Conservation (phyloP, 2,797 vertebrate genomes). For the Sebastes taczanowskii region DNA sequence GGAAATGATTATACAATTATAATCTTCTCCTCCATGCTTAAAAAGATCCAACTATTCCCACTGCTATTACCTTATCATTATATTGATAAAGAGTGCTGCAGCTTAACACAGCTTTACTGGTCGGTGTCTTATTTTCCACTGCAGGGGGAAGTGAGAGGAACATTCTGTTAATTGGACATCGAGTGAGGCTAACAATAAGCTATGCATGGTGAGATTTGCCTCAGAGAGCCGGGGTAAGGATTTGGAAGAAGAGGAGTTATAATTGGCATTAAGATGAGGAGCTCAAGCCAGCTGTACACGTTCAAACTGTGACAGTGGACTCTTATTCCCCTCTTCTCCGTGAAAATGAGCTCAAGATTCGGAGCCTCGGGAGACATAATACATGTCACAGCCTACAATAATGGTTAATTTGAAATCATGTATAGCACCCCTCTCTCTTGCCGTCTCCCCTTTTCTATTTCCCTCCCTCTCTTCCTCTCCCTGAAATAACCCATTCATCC, state of each 20-base stretch:
- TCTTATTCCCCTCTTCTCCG: slow-evolving; percentile 74
- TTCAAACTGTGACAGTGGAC: slow-evolving; percentile 77
- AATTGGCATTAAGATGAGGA: slow-evolving; percentile 81
- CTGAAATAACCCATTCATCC: slow-evolving; percentile 79
- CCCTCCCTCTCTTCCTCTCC: slow-evolving; percentile 54
- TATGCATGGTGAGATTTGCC: slow-evolving; percentile 73
- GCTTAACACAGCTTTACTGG: slow-evolving; percentile 49
- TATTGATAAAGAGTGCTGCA: slow-evolving; percentile 20
- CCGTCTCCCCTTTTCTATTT: slow-evolving; percentile 63
- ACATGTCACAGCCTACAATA: slow-evolving; percentile 76
- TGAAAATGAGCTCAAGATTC: slow-evolving; percentile 82
- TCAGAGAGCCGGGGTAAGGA: slow-evolving; percentile 67
- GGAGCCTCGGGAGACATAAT: slow-evolving; percentile 70
- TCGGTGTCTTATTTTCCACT: slow-evolving; percentile 58
- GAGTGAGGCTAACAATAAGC: slow-evolving; percentile 76
- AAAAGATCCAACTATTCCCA: slow-evolving; percentile 18
- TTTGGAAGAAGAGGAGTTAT: slow-evolving; percentile 77
- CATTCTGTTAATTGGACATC: slow-evolving; percentile 81
- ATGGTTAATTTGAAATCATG: slow-evolving; percentile 79
- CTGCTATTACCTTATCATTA: slow-evolving; percentile 34
- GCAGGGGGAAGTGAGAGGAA: slow-evolving; percentile 67
- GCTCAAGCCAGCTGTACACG: slow-evolving; percentile 74
- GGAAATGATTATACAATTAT: slow-evolving; percentile 6
- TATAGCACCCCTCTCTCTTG: slow-evolving; percentile 67
- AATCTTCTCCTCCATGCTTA: neutral